Conservation (phyloP, 2,888 invertebrate species). For the Aspidiotus destructor region DNA sequence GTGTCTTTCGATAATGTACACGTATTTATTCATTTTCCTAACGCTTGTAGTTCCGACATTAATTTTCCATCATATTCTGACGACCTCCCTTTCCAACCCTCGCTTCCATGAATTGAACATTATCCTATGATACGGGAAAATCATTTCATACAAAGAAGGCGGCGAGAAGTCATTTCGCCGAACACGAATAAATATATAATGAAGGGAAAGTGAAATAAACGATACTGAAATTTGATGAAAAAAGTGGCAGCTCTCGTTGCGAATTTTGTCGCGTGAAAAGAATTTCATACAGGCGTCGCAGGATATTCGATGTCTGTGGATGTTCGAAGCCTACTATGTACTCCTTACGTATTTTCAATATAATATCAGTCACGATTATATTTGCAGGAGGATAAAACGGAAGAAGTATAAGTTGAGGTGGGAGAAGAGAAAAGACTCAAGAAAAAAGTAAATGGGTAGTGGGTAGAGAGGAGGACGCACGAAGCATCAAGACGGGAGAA, state of each 20-base stretch:
- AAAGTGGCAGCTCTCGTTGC: background rate
- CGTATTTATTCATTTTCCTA: no score
- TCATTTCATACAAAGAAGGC: background rate
- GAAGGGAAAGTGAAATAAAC: conserved; percentile 4
- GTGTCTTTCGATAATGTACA: no score
- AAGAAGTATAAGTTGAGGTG: background rate
- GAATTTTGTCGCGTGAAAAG: background rate
- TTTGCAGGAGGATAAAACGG: background rate
- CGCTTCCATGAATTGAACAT: background rate
- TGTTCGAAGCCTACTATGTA: background rate
- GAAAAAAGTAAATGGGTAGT: background rate
- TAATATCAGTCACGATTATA: background rate
- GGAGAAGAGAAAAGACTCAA: no score
- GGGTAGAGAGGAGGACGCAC: background rate
- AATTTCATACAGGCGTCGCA: background rate
- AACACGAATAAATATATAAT: background rate
- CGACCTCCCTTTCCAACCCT: background rate
- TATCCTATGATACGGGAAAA: background rate
- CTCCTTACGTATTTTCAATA: conserved; percentile 3
- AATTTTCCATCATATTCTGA: background rate
- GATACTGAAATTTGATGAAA: background rate
- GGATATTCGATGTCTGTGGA: background rate
- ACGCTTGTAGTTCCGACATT: background rate
- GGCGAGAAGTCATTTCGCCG: background rate
- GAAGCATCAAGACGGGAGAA: conserved; percentile 1